A percentile compares a stretch with the other conserved stretches of the same genome.
Conservation (phyloP, 1,140 invertebrate species). For the Camponotus floridanus region DNA sequence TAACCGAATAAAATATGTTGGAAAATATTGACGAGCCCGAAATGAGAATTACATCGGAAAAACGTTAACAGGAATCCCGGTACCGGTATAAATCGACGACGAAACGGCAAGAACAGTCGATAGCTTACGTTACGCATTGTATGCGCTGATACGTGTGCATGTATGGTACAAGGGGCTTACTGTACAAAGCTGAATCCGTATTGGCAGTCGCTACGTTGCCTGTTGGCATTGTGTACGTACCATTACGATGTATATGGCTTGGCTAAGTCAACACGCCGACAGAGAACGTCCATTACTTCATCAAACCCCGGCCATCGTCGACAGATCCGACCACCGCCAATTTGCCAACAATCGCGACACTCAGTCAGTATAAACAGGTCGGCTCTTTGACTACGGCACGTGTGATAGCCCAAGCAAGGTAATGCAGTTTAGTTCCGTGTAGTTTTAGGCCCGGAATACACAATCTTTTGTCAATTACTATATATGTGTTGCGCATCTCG, state of each 20-base stretch:
- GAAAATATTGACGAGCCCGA: not conserved
- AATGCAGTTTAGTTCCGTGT: not conserved
- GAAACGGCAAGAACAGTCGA: conserved; percentile 15
- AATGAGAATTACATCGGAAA: not conserved
- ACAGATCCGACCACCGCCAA: conserved; percentile 81
- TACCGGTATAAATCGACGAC: not conserved
- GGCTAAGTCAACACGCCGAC: conserved; percentile 81
- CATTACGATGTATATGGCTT: conserved; percentile 77
- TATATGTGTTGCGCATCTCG: not conserved
- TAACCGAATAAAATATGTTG: not conserved
- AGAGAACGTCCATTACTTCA: conserved; percentile 84
- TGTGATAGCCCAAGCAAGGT: conserved; percentile 46
- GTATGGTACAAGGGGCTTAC: conserved; percentile 40
- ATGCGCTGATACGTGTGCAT: conserved; percentile 16
- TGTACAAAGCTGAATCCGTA: conserved; percentile 66
- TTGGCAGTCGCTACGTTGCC: conserved; percentile 63
- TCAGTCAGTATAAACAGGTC: conserved; percentile 75
- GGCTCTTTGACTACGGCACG: conserved; percentile 70
- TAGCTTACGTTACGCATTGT: conserved; percentile 23
- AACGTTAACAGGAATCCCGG: not conserved
- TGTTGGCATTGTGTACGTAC: conserved; percentile 66
- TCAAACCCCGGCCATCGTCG: conserved; percentile 83
- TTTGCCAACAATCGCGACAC: conserved; percentile 82
- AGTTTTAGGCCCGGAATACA: not conserved
- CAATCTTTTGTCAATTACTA: conserved; percentile 13